Evolutionary conservation across 2,113 vertebrate genomes (phyloP), one percentile per base, ranked within the genome.

Genomic region (Holacanthus passer): DNA sequence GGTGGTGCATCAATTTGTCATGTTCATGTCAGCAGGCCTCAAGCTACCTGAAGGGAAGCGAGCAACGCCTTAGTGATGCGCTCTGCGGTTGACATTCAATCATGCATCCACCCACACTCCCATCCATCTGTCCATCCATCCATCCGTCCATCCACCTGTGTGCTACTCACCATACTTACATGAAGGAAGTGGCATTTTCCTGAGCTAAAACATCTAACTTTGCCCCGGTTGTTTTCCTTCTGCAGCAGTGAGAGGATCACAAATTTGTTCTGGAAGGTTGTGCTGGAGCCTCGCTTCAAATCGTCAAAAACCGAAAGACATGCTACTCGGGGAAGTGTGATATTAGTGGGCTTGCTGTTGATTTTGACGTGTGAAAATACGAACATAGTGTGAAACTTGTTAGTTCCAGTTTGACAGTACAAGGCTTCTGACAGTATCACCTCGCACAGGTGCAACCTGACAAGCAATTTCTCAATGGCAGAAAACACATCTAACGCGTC

Each of bases 331-430:
- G 31, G 3, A 73, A 3, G 52, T 73, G 74, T 53, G 62, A 79
- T 47, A 67, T 56, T 0, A 7, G 24, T 22, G 27, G 48, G 55
- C 55, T 29, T 37, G 24, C n/a, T 19, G 17, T 64, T 37, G n/a
- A 56, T 74, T 69, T 56, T 2, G 2, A 47, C 0, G 37, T 81
- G 78, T 59, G 84, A 86, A 78, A 78, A 74, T 60, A 62, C 45
- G 65, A 48, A 37, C 41, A 10, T 17, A 39, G 67, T 71, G 74
- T 59, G 58, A 82, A 64, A 47, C 10, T 53, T 45, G 59, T 66
- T 62, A 8, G 16, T 69, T 59, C 16, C 60, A 55, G 39, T 70
- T 71, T 74, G 41, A 47, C 50, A 66, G n/a, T n/a, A n/a, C n/a
- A 52, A 53, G 29, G 31, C 1, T 35, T 58, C 63, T 16, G 63